Percentiles rank a stretch among this genome's conserved stretches.
These are phyloP conservation scores for Ceratina calcarata DNA, from an alignment of 1,140 invertebrate species.

Conservation along the genomic window DNA sequence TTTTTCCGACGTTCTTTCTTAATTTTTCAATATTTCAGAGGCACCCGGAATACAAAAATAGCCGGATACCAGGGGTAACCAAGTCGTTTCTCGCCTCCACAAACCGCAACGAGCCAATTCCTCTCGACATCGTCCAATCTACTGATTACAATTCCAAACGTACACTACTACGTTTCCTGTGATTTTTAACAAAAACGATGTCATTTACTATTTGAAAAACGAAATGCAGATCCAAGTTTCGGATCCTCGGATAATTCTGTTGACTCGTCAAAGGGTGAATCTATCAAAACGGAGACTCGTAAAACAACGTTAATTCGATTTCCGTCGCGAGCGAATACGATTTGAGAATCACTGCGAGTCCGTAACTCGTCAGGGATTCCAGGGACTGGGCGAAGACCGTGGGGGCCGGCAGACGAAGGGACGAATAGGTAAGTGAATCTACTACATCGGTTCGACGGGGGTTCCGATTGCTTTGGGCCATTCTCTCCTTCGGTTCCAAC, in stretches of 20 bases:
- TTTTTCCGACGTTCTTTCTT: slow-evolving; percentile 30
- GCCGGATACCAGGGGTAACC: not conserved
- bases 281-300: slow-evolving; percentile 33
- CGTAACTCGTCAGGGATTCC: slow-evolving; percentile 54
- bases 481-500: slow-evolving; percentile 48
- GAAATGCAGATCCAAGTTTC: too few species aligned
- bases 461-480: slow-evolving; percentile 66
- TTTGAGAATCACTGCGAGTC: slow-evolving; percentile 54
- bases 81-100: not conserved
- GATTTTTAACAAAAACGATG: too few species aligned
- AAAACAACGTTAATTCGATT: slow-evolving; percentile 41
- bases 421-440: slow-evolving; percentile 71
- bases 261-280: slow-evolving; percentile 29
- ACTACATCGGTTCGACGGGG: slow-evolving; percentile 62
- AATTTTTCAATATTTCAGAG: slow-evolving; percentile 46
- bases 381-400: slow-evolving; percentile 29
- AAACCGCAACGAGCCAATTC: too few species aligned
- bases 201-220: too few species aligned
- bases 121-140: too few species aligned
- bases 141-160: too few species aligned
- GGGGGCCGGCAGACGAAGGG: slow-evolving; percentile 43
- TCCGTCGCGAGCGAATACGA: not conserved
- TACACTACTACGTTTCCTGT: too few species aligned
- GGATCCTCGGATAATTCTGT: not conserved
- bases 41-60: slow-evolving; percentile 39